Percentiles rank a stretch among this genome's conserved stretches.
These are phyloP conservation scores for Conomelus anceps DNA, from an alignment of 2,888 invertebrate genomes.

Conservation along the genomic window DNA sequence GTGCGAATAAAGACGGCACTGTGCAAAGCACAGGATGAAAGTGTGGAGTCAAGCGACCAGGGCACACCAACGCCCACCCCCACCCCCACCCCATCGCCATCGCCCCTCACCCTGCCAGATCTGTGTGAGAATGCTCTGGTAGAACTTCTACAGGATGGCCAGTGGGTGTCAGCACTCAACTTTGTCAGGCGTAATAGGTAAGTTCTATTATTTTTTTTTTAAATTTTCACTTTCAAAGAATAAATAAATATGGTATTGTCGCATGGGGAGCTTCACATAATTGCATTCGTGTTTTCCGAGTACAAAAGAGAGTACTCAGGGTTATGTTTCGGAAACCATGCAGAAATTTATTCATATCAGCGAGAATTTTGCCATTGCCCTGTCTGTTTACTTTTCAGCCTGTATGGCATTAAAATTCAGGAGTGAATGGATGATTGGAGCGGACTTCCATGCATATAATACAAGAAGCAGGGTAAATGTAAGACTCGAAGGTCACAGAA, in stretches of 20 bases:
- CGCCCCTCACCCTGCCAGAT: conserved; percentile 34
- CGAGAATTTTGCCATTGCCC: too few species aligned
- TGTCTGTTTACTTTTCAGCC: too few species aligned
- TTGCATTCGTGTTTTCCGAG: too few species aligned
- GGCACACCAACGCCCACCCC: conserved; percentile 59
- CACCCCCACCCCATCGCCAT: conserved; percentile 25
- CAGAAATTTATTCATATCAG: too few species aligned
- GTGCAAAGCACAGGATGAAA: conserved; percentile 53
- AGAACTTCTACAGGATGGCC: conserved; percentile 52
- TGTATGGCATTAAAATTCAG: too few species aligned
- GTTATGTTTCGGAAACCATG: too few species aligned
- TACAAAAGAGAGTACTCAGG: too few species aligned
- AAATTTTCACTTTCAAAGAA: background rate
- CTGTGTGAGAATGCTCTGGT: conserved; percentile 44
- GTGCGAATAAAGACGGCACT: conserved; percentile 52
- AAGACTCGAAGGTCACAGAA: too few species aligned
- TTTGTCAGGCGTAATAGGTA: conserved; percentile 57
- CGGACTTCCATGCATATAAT: too few species aligned
- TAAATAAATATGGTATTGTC: background rate
- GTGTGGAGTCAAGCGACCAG: conserved; percentile 52
- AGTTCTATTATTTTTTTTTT: background rate
- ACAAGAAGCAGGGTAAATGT: too few species aligned
- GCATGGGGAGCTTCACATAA: too few species aligned
- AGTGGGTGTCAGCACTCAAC: conserved; percentile 62
- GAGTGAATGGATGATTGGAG: too few species aligned